Conservation (phyloP, 2,888 invertebrate species). For the Zaprionus obscuricornis region DNA sequence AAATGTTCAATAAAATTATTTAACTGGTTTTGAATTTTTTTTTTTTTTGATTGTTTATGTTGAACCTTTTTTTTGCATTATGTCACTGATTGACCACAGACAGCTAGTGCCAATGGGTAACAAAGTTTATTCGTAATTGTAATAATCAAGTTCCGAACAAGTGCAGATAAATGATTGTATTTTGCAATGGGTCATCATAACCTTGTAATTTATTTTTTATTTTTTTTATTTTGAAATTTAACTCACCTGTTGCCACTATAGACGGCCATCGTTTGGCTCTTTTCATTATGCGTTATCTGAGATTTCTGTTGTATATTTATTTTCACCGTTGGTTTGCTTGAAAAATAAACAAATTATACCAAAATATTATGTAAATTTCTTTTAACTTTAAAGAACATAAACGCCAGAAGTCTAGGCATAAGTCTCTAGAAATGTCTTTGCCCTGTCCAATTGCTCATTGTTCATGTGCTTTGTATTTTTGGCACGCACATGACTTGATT, state of each 20-base stretch:
- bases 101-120: slow-evolving; percentile 2
- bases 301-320: slow-evolving; percentile 32
- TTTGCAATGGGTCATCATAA: slow-evolving; percentile 10
- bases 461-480: slow-evolving; percentile 22
- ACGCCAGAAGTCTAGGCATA: slow-evolving; percentile 25
- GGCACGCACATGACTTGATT: slow-evolving; percentile 26
- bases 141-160: slow-evolving; percentile 36
- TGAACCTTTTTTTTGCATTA: slow-evolving; percentile 32
- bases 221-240: slow-evolving; percentile 4
- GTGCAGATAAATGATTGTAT: slow-evolving; percentile 14
- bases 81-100: slow-evolving; percentile 36
- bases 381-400: slow-evolving; percentile 8
- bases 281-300: slow-evolving; percentile 82
- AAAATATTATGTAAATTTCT: slow-evolving; percentile 37
- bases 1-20: slow-evolving; percentile 3
- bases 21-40: slow-evolving; percentile 33
- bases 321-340: slow-evolving; percentile 36
- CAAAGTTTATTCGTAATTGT: slow-evolving; percentile 15
- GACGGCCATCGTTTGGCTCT: slow-evolving; percentile 85
- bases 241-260: slow-evolving; percentile 84
- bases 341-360: slow-evolving; percentile 19
- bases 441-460: slow-evolving; percentile 18
- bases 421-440: slow-evolving; percentile 39
- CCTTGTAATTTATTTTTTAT: slow-evolving; percentile 20
- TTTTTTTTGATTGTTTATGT: slow-evolving; percentile 48